Evolutionary conservation across 2,888 invertebrate species (phyloP), one percentile per base, ranked within the genome.

Genomic region (Melanchra persicariae): DNA sequence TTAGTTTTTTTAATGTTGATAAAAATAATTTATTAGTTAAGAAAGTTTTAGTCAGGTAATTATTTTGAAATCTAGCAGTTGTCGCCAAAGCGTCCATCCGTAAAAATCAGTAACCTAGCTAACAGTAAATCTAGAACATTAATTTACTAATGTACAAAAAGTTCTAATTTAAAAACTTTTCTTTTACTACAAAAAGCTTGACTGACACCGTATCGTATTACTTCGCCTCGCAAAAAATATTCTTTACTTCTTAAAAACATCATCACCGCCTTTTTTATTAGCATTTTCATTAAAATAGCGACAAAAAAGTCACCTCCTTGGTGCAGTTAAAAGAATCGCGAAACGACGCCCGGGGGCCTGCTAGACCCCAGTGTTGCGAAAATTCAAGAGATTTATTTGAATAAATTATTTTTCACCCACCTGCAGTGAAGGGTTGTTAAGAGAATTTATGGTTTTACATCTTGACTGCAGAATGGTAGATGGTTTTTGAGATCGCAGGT

Each of bases 361-460:
- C 88, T 93, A 90, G 82, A 88, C 81, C 83, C 70, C 85, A 84
- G 84, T 87, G 88, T 89, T 90, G 89, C 89, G 91, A 92, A 93
- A 93, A 93, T 92, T 91, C 88, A 78, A 83, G 87, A 93, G 95
- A 96, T 95, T 96, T 95, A 95, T 96, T 92, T 93, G 93, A 95
- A 95, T 95, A 96, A 95, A 96, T 96, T 94, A 95, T 94, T 92
- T 93, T 91, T 87, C 82, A 91, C 87, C 92, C 90, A 94, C 94
- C 94, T 95, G 94, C 92, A 94, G 87, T 93, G 94, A 95, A 95
- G 95, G 95, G 95, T 95, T 95, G 92, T 88, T 91, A 87, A 83
- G 88, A 85, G 78, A 88, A 94, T 94, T 93, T 93, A 94, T 93
- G 87, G 86, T 88, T 89, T 89, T 87, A 89, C 85, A 85, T 85